Percentiles rank a stretch among this genome's conserved stretches.
Evolutionary conservation across 2,113 vertebrate species (phyloP).

Genomic region (Cervus canadensis): DNA sequence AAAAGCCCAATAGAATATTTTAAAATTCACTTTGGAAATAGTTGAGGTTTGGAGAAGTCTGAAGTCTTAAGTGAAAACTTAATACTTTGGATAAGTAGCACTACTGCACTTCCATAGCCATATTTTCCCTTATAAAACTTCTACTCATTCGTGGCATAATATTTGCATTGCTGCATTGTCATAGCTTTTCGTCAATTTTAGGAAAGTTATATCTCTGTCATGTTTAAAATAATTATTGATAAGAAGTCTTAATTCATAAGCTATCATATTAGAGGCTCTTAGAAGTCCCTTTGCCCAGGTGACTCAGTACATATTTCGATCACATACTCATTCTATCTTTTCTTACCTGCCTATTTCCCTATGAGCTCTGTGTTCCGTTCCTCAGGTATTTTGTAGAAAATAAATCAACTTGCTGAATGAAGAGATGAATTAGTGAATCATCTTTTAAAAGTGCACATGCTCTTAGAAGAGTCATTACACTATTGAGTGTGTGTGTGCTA

Average conservation of each 20-base stretch:
- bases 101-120: neutral
- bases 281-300: neutral
- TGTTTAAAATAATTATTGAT: neutral
- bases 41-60: neutral
- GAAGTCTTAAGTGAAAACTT: neutral
- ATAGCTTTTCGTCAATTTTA: neutral
- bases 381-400: neutral
- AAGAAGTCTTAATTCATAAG: neutral
- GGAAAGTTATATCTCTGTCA: neutral
- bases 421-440: neutral
- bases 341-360: neutral
- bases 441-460: neutral
- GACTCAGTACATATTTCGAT: neutral
- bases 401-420: neutral
- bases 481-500: neutral
- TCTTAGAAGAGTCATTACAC: neutral
- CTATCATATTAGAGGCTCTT: neutral
- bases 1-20: neutral
- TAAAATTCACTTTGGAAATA: neutral
- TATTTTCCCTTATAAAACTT: neutral
- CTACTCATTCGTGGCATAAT: neutral
- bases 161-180: neutral
- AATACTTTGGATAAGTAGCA: neutral
- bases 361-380: neutral
- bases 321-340: neutral